phyloP scores from a whole-genome alignment of 2,888 invertebrate species.

The Scaeva pyrastri region DNA sequence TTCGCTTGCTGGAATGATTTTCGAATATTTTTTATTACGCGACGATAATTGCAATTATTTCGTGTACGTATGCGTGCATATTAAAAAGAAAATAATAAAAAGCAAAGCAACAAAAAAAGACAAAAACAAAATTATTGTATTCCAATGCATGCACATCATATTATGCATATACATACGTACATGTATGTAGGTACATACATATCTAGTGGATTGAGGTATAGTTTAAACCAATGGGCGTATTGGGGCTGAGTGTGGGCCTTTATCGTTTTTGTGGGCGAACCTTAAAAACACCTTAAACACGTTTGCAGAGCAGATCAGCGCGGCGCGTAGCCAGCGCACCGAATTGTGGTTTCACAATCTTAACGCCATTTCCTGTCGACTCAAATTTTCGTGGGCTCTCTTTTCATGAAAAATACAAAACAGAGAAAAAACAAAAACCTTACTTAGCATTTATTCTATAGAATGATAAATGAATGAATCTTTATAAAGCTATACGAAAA shows the following conservation, averaged over 20 bases:
- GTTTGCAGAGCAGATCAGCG: conserved; percentile 40
- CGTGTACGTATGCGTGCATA: conserved; percentile 67
- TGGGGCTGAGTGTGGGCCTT: conserved; percentile 76
- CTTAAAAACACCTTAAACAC: conserved; percentile 64
- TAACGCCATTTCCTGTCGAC: conserved; percentile 74
- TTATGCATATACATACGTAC: too few species aligned
- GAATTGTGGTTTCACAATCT: conserved; percentile 73
- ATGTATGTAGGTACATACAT: too few species aligned
- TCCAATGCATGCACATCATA: conserved; percentile 37
- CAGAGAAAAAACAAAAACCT: neutral
- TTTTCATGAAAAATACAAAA: conserved; percentile 25
- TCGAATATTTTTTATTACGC: conserved; percentile 68
- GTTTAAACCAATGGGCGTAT: conserved; percentile 68
- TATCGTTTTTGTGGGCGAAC: conserved; percentile 76
- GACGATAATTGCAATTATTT: conserved; percentile 75
- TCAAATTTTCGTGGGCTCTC: conserved; percentile 70
- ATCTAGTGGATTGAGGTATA: conserved; percentile 3
- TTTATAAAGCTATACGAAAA: neutral
- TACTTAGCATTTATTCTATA: conserved; percentile 28
- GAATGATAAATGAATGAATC: conserved; percentile 68
- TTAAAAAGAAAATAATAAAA: conserved; percentile 1
- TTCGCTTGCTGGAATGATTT: conserved; percentile 65
- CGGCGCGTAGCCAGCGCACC: conserved; percentile 58
- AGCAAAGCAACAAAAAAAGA: neutral
- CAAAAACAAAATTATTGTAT: conserved; percentile 61